phyloP scores from a whole-genome alignment of 2,113 vertebrate species.

The Platichthys stellatus region DNA sequence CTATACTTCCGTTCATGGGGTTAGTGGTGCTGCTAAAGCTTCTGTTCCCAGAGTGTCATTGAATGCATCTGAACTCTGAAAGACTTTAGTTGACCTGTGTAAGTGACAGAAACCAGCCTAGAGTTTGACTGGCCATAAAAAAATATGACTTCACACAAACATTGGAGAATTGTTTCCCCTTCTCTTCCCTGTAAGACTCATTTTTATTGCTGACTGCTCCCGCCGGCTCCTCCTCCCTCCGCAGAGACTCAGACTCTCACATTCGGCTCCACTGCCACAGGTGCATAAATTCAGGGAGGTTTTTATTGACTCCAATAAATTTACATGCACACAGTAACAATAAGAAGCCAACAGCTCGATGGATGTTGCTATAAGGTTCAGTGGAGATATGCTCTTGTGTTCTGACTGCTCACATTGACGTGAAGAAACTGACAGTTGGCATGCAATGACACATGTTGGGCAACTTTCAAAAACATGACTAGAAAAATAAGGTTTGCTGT shows the following conservation, averaged over 20 bases:
- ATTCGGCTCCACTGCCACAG: constrained; percentile 18
- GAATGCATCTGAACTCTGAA: not conserved
- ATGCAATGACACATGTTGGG: not conserved
- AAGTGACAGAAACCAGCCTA: not conserved
- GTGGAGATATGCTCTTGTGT: not conserved
- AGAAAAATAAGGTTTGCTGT: not conserved
- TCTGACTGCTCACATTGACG: not conserved
- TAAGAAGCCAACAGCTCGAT: not conserved
- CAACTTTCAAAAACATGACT: not conserved
- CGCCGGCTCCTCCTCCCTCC: not conserved
- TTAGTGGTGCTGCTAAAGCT: no score
- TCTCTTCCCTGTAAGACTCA: not conserved
- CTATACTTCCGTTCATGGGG: no score
- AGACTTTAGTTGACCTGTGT: not conserved
- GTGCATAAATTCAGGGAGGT: not conserved
- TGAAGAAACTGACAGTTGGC: not conserved
- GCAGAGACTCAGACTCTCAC: not conserved
- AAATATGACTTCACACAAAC: not conserved
- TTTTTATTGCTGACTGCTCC: not conserved
- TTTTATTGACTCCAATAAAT: not conserved
- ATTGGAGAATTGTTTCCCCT: not conserved
- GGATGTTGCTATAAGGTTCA: not conserved
- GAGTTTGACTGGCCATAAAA: not conserved
- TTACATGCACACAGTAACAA: not conserved
- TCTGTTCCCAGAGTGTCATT: not conserved